Evolutionary conservation across 2,113 vertebrate species (phyloP), one percentile per base, ranked within the genome.

Genomic region (Xenopus borealis): DNA sequence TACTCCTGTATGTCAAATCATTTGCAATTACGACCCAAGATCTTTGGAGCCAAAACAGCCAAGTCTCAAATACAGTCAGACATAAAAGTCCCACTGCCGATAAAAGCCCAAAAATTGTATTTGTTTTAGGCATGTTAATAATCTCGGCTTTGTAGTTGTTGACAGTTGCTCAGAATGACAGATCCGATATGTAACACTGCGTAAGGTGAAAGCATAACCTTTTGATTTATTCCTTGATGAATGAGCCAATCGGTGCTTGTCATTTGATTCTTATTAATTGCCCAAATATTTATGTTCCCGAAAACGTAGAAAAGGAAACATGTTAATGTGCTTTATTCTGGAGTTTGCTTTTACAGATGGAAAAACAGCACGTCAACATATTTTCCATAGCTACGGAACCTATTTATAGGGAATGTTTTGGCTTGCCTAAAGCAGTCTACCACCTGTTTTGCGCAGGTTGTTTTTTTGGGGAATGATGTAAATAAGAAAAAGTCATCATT

Each of bases 391-490:
- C 77, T 85, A 71, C 80, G 80, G 47, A 70, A 62, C 81, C 87
- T 91, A 91, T 91, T 90, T 91, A 89, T 91, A 74, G 84, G 85
- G 87, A 50, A 71, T 72, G 72, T 80, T 86, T 87, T 89, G 88
- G 86, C 84, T 80, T 81, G 63, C 64, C 14, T 77, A 67, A 80
- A 86, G 80, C 79, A 84, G 79, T 62, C 79, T 83, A 79, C 81
- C 88, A 92, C 90, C 90, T 91, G 90, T 82, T 88, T 86, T 87
- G 89, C 82, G 83, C 88, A 88, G 89, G 88, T 84, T 84, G 84
- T 82, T 89, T 84, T 89, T 80, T 27, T 1, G 23, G 85, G 66
- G 73, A 40, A 78, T 80, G 80, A 55, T 55, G 53, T 55, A 55
- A 55, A 50, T 50, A 50, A 50, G 47, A 50, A 50, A 40, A 50